A percentile compares a stretch with the other conserved stretches of the same genome.
Evolutionary conservation across 64 coral and sea anemone species (phyloP).

Genomic region (Montipora sp.): DNA sequence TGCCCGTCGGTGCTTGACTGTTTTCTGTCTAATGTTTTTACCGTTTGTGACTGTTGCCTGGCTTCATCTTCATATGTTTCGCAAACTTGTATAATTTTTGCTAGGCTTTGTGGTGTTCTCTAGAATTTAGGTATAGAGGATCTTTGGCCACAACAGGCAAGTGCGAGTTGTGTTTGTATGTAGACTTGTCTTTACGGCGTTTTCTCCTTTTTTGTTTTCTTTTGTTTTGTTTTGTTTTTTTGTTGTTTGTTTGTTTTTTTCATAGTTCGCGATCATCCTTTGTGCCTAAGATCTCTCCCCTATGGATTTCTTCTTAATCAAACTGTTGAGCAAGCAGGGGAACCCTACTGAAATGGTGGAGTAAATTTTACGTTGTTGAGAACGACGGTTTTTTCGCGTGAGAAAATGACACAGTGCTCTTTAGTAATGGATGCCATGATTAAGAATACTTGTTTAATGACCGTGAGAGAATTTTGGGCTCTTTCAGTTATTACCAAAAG

Average conservation of each 20-base stretch:
- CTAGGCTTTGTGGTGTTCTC: not conserved
- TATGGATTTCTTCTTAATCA: not conserved
- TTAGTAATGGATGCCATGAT: not conserved
- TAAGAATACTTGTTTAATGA: not conserved
- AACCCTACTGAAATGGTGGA: not conserved
- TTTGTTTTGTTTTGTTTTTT: no score
- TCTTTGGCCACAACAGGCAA: not conserved
- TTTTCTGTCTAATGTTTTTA: not conserved
- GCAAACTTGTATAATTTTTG: not conserved
- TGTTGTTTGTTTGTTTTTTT: not conserved
- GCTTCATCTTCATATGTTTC: not conserved
- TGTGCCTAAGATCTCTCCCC: not conserved
- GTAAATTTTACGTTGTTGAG: not conserved
- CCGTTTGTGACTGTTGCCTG: not conserved
- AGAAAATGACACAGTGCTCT: not conserved
- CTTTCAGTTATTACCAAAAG: not conserved
- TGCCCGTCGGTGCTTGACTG: not conserved
- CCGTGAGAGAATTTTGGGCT: not conserved
- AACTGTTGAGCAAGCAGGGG: not conserved
- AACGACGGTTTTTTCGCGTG: no score
- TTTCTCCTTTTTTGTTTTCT: no score
- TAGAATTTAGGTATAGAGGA: not conserved
- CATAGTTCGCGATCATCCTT: not conserved
- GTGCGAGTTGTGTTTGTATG: not conserved
- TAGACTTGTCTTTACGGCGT: no score